Conservation (phyloP, 2,888 invertebrate genomes). For the Meandrusa payeni region DNA sequence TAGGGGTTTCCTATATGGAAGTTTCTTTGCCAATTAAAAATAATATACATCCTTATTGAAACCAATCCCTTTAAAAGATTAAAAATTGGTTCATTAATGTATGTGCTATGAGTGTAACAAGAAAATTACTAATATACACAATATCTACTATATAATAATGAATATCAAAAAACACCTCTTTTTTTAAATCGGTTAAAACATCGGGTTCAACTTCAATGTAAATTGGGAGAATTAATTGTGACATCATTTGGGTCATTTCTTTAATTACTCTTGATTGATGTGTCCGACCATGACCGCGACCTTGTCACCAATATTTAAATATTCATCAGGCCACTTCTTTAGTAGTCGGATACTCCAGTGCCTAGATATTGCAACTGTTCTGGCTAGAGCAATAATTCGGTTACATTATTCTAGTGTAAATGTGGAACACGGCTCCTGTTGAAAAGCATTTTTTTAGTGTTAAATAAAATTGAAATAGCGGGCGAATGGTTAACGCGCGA, state of each 20-base stretch:
- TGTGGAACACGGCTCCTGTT: slow-evolving; percentile 18
- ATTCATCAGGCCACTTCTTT: slow-evolving; percentile 1
- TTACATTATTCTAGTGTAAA: slow-evolving; percentile 4
- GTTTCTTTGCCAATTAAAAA: too few relatives aligned
- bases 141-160: too few relatives aligned
- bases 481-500: slow-evolving; percentile 39
- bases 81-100: too few relatives aligned
- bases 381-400: slow-evolving; percentile 11
- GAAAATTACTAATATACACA: too few relatives aligned
- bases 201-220: too few relatives aligned
- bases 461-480: slow-evolving; percentile 50
- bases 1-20: too few relatives aligned
- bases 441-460: slow-evolving; percentile 37
- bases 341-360: too few relatives aligned
- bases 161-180: too few relatives aligned
- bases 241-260: slow-evolving; percentile 14
- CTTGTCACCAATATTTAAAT: slow-evolving; percentile 9
- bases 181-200: too few relatives aligned
- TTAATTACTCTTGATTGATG: slow-evolving; percentile 4
- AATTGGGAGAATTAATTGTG: slow-evolving; percentile 3
- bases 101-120: too few relatives aligned
- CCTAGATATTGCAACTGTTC: slow-evolving; percentile 11
- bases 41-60: too few relatives aligned
- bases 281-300: slow-evolving; percentile 14
- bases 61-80: too few relatives aligned